Conservation (phyloP, 2,888 invertebrate genomes). For the Xestia rhomboidea region DNA sequence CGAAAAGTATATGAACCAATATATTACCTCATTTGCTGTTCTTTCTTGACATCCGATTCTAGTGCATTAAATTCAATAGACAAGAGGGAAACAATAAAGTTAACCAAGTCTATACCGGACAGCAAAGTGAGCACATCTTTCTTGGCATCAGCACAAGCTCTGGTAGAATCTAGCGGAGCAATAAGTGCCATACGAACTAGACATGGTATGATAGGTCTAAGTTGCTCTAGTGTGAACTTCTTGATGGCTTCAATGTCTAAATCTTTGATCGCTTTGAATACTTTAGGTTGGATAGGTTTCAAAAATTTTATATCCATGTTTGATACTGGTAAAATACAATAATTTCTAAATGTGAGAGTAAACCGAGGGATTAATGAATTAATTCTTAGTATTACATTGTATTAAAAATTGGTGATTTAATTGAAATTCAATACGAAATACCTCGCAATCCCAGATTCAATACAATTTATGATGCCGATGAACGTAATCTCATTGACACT, state of each 20-base stretch:
- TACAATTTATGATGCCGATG: background rate
- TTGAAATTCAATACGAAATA: background rate
- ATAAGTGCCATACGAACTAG: slow-evolving; percentile 97
- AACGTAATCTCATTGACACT: slow-evolving; percentile 4
- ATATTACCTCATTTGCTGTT: slow-evolving; percentile 95
- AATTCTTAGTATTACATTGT: background rate
- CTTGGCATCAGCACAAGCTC: slow-evolving; percentile 95
- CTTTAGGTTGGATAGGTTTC: slow-evolving; percentile 92
- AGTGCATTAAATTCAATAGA: slow-evolving; percentile 98
- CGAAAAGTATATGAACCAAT: background rate
- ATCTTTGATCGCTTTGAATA: slow-evolving; percentile 95
- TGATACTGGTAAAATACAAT: background rate
- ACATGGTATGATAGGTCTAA: slow-evolving; percentile 97
- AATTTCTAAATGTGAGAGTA: background rate
- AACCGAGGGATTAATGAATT: background rate
- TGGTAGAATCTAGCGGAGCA: slow-evolving; percentile 96
- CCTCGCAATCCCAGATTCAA: background rate
- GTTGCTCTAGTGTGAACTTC: slow-evolving; percentile 94
- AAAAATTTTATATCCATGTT: slow-evolving; percentile 83
- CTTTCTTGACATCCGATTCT: slow-evolving; percentile 97
- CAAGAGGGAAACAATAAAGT: slow-evolving; percentile 97
- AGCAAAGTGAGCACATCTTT: slow-evolving; percentile 97
- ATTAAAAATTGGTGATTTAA: background rate
- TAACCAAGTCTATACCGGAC: slow-evolving; percentile 97
- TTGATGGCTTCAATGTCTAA: slow-evolving; percentile 94